phyloP scores from a whole-genome alignment of 2,888 invertebrate species.

The Calameuta filiformis region DNA sequence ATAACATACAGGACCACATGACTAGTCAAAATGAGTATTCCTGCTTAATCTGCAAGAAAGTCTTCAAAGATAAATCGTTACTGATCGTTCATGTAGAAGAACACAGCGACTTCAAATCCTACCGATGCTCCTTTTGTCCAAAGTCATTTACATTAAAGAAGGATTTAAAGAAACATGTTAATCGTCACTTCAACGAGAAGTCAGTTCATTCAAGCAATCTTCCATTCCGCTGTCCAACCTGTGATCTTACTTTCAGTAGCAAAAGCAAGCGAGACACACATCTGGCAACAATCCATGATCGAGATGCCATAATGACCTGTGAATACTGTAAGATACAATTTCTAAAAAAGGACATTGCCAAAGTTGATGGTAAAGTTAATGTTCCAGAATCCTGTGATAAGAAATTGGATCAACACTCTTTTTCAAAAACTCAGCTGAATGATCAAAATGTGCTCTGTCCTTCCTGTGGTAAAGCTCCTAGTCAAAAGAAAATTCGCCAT shows the following conservation, averaged over 20 bases:
- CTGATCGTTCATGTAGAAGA: too few species aligned
- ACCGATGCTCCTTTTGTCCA: too few species aligned
- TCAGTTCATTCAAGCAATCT: constrained; percentile 5
- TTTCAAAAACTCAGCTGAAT: constrained; percentile 9
- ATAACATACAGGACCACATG: constrained; percentile 15
- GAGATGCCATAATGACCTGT: background rate
- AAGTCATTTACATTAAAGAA: background rate
- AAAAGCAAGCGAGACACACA: constrained; percentile 5
- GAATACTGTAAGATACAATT: constrained; percentile 12
- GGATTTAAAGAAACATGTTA: constrained; percentile 8
- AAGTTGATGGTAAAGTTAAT: constrained; percentile 6
- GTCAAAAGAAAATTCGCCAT: constrained; percentile 8
- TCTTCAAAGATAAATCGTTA: too few species aligned
- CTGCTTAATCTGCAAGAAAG: too few species aligned
- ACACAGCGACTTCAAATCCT: too few species aligned
- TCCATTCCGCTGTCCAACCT: constrained; percentile 5
- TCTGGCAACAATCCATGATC: constrained; percentile 6
- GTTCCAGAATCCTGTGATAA: constrained; percentile 1
- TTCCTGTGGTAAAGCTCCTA: constrained; percentile 5
- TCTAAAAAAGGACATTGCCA: constrained; percentile 1
- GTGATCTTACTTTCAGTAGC: constrained; percentile 8
- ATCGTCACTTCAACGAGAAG: constrained; percentile 13
- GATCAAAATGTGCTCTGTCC: constrained; percentile 7
- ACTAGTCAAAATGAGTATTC: background rate
- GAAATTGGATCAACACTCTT: too few species aligned